Conservation (phyloP, 2,113 vertebrate species). For the Melanostigma gelatinosum region DNA sequence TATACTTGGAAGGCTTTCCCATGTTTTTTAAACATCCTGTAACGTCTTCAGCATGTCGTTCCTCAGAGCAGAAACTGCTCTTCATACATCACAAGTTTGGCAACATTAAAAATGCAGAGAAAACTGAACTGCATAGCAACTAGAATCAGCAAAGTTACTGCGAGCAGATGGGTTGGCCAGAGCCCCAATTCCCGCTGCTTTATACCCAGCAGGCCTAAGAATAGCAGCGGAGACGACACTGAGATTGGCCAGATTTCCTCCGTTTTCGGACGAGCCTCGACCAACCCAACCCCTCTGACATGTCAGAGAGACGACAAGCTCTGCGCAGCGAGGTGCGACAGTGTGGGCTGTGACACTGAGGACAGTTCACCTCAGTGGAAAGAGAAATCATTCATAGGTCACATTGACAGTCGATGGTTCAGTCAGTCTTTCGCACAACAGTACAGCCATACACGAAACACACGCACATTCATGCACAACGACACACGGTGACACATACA, state of each 20-base stretch:
- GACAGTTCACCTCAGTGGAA: slow-evolving; percentile 19
- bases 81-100: slow-evolving; percentile 63
- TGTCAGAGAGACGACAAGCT: slow-evolving; percentile 26
- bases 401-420: slow-evolving; percentile 38
- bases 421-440: slow-evolving; percentile 57
- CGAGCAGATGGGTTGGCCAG: slow-evolving; percentile 73
- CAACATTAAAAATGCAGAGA: slow-evolving; percentile 52
- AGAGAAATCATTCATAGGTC: slow-evolving; percentile 43
- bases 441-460: slow-evolving; percentile 32
- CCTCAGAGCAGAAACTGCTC: slow-evolving; percentile 55
- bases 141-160: slow-evolving; percentile 66
- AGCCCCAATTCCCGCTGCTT: slow-evolving; percentile 64
- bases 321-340: slow-evolving; percentile 30
- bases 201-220: slow-evolving; percentile 69
- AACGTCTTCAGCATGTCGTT: slow-evolving; percentile 29
- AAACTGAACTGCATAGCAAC: slow-evolving; percentile 58
- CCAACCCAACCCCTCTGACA: slow-evolving; percentile 39
- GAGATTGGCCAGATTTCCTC: slow-evolving; percentile 56
- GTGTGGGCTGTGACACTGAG: not conserved
- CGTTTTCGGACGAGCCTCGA: slow-evolving; percentile 14
- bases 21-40: slow-evolving; percentile 3
- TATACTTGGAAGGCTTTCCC: slow-evolving; percentile 15
- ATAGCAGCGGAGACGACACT: slow-evolving; percentile 63
- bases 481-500: slow-evolving; percentile 39
- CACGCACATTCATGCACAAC: slow-evolving; percentile 31